Percentiles rank a stretch among this genome's conserved stretches.
phyloP scores from a whole-genome alignment of 2,113 vertebrate genomes.

The Cynocephalus volans region DNA sequence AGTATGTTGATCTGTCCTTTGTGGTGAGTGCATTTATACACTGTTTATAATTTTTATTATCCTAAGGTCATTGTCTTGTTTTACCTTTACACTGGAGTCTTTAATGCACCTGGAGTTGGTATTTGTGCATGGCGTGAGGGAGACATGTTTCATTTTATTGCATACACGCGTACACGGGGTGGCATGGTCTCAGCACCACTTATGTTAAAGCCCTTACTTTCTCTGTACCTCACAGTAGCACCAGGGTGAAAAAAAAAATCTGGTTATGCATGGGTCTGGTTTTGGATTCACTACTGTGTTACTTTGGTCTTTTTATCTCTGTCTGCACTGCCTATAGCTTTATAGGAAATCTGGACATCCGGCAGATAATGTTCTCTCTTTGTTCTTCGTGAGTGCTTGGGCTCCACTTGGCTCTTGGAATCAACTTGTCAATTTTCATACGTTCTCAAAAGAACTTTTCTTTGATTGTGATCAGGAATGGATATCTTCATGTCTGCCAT shows the following conservation, averaged over 20 bases:
- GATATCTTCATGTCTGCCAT: not conserved
- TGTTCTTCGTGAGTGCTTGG: not conserved
- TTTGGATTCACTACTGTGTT: not conserved
- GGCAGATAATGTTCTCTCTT: not conserved
- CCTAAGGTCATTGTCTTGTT: not conserved
- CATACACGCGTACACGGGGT: too few relatives aligned
- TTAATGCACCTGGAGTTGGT: not conserved
- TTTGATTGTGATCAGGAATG: not conserved
- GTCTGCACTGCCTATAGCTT: not conserved
- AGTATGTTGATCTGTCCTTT: not conserved
- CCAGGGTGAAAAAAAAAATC: too few relatives aligned
- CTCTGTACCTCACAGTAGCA: not conserved
- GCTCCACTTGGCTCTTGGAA: too few relatives aligned
- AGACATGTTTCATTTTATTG: not conserved
- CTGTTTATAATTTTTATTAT: not conserved
- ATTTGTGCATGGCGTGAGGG: not conserved
- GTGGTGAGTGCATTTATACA: not conserved
- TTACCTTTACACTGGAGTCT: not conserved
- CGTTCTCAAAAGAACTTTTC: too few relatives aligned
- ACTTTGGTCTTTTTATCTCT: not conserved
- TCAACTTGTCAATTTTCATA: too few relatives aligned
- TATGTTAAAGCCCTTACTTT: not conserved
- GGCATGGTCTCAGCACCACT: not conserved
- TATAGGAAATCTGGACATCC: not conserved
- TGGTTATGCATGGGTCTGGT: not conserved